Percentiles rank a stretch among this genome's conserved stretches.
phyloP scores from a whole-genome alignment of 2,113 vertebrate species.

The Gopherus evgoodei region DNA sequence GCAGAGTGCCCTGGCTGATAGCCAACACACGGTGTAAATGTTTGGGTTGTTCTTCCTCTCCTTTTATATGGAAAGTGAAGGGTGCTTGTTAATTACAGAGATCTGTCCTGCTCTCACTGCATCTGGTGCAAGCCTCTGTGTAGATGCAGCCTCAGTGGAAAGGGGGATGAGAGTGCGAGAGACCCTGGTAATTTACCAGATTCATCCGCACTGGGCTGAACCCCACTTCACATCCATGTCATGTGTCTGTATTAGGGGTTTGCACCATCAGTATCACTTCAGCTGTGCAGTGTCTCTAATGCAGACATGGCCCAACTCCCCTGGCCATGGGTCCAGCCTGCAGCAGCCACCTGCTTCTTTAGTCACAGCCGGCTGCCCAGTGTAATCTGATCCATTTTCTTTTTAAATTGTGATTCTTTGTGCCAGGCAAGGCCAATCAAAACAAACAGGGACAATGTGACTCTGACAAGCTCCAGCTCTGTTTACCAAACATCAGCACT shows the following conservation, averaged over 20 bases:
- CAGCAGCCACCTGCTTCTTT: neutral
- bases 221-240: neutral
- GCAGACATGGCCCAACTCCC: neutral
- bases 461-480: neutral
- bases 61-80: neutral
- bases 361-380: neutral
- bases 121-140: neutral
- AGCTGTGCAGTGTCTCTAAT: neutral
- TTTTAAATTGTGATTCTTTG: no score
- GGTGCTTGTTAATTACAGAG: neutral
- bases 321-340: neutral
- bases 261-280: neutral
- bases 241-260: neutral
- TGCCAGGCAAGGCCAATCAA: neutral
- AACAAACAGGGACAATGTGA: neutral
- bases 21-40: neutral
- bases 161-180: neutral
- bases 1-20: neutral
- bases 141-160: neutral
- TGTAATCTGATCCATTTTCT: neutral
- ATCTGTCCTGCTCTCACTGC: neutral
- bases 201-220: neutral
- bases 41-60: neutral
- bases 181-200: neutral
- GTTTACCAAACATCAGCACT: neutral